Evolutionary conservation across 2,113 vertebrate species (phyloP), one percentile per base, ranked within the genome.

Genomic region (Furnarius figulus): DNA sequence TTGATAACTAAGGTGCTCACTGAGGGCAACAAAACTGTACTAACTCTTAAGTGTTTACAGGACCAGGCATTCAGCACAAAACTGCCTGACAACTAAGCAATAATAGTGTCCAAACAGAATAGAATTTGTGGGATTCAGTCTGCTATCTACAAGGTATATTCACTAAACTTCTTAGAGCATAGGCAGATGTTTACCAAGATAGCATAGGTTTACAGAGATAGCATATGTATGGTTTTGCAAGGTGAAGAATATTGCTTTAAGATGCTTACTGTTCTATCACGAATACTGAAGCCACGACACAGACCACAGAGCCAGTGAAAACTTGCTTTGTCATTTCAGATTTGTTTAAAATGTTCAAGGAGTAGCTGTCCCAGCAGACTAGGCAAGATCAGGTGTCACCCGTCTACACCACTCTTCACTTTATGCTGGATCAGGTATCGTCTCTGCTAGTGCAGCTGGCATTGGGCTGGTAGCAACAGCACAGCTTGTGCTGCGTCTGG

Each of bases 31-130:
- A 80, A 31, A 78, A 49, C 31, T 6, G 3, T 12, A 61, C 39
- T 42, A 44, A 25, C 33, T 33, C 44, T 53, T 23, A 23, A 44
- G 37, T 2, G 0, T 40, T 77, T 44, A 52, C 47, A 53, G 27
- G 39, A 84, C n/a, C 16, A 44, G 17, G 12, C 15, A 68, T 93
- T 95, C 94, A 46, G 50, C 68, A 89, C 49, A 92, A 91, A 91
- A 77, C 75, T 94, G 65, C 75, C 72, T 82, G 56, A 88, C 81
- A 95, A 33, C 52, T 94, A 90, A 85, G 56, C 5, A 68, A 93
- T 89, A 97, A 91, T 93, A 86, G 85, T 59, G 52, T 74, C 95
- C 87, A 97, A 96, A 95, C 22, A 95, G 66, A 93, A 79, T 56
- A 95, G 91, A 62, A 25, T 55, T 70, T 70, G 55, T 62, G 31